A percentile compares a stretch with the other conserved stretches of the same genome.
These are phyloP conservation scores for Teleiodes luculella DNA, from an alignment of 2,888 invertebrate genomes.

Conservation along the genomic window DNA sequence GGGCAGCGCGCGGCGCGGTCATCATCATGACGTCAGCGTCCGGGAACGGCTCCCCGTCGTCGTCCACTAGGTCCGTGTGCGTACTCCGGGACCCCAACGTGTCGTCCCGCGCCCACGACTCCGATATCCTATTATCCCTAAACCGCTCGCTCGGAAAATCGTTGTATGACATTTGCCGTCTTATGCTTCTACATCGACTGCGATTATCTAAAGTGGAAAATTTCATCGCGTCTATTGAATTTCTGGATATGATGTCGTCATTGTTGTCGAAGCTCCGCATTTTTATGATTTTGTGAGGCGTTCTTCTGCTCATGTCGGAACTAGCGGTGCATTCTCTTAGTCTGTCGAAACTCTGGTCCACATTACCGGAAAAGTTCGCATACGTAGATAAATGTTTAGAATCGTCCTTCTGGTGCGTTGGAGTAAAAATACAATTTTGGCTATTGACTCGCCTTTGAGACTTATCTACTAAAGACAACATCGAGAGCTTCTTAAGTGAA, in stretches of 20 bases:
- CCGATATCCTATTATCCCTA: conserved; percentile 53
- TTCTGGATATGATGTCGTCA: conserved; percentile 52
- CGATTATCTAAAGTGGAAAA: conserved; percentile 73
- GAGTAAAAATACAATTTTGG: conserved; percentile 65
- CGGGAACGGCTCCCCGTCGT: conserved; percentile 58
- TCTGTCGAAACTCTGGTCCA: conserved; percentile 73
- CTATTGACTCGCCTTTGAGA: conserved; percentile 64
- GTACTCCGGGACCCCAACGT: conserved; percentile 54
- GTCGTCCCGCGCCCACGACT: conserved; percentile 58
- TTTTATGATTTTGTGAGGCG: conserved; percentile 55
- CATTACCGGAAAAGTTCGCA: conserved; percentile 71
- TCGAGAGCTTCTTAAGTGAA: conserved; percentile 69
- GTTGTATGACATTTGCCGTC: conserved; percentile 72
- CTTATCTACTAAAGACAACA: conserved; percentile 69
- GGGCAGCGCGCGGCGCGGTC: conserved; percentile 42
- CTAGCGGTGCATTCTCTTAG: conserved; percentile 55
- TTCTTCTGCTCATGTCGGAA: conserved; percentile 44
- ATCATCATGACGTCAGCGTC: conserved; percentile 60
- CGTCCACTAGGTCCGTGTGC: conserved; percentile 55
- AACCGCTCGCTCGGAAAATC: conserved; percentile 70
- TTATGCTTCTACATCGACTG: conserved; percentile 67
- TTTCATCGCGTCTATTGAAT: conserved; percentile 57
- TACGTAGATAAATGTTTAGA: conserved; percentile 61
- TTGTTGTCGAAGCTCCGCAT: conserved; percentile 68
- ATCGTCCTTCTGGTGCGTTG: conserved; percentile 59